phyloP scores from a whole-genome alignment of 2,888 invertebrate genomes.

The Caenorhabditis angaria region DNA sequence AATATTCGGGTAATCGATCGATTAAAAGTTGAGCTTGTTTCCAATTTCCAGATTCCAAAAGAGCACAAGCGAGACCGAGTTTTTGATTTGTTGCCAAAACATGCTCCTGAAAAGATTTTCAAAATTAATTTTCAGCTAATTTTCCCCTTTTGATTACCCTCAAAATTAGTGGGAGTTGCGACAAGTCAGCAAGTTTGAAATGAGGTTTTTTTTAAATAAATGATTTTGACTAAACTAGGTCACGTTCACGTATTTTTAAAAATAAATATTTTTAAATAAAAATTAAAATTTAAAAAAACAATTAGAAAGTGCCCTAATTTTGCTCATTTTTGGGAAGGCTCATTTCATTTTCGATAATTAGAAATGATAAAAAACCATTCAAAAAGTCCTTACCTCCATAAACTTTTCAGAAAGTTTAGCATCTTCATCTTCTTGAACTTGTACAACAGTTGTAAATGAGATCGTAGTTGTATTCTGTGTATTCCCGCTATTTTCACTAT shows the following conservation, averaged over 20 bases:
- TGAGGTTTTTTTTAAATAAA: too few relatives aligned
- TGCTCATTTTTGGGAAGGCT: neutral
- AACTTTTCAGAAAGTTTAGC: conserved; percentile 42
- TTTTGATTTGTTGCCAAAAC: conserved; percentile 83
- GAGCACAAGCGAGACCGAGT: conserved; percentile 87
- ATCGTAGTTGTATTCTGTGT: conserved; percentile 11
- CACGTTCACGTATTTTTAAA: too few relatives aligned
- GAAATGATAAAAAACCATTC: conserved; percentile 63
- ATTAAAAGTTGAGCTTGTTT: conserved; percentile 83
- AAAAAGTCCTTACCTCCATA: conserved; percentile 72
- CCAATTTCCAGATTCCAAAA: conserved; percentile 90
- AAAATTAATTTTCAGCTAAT: neutral
- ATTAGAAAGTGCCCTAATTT: too few relatives aligned
- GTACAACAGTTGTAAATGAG: conserved; percentile 54
- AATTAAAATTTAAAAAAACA: too few relatives aligned
- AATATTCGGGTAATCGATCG: conserved; percentile 81
- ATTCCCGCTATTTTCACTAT: too few relatives aligned
- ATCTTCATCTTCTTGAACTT: conserved; percentile 58
- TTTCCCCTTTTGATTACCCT: neutral
- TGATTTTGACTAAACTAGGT: too few relatives aligned
- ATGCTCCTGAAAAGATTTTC: conserved; percentile 38
- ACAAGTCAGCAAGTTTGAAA: too few relatives aligned
- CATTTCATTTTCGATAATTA: neutral
- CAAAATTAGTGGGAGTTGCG: too few relatives aligned
- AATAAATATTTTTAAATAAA: too few relatives aligned